These are phyloP conservation scores for Elachura formosa DNA, from an alignment of 2,113 vertebrate species.

Conservation along the genomic window DNA sequence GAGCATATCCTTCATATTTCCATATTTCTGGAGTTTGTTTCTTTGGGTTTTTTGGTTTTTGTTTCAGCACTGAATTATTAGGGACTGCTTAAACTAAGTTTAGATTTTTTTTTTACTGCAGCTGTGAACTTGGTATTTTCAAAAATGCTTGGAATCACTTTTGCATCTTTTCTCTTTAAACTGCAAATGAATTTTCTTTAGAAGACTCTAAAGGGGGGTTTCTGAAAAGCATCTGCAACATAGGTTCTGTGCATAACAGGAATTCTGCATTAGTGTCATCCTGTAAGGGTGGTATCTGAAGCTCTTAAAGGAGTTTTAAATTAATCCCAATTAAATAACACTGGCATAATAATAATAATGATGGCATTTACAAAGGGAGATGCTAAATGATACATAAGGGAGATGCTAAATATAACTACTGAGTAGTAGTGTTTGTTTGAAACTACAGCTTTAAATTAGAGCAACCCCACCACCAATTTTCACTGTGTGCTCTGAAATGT, in stretches of 20 bases:
- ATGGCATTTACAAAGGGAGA: background rate
- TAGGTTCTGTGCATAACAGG: background rate
- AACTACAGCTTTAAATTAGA: background rate
- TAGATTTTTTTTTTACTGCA: background rate
- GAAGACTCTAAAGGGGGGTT: background rate
- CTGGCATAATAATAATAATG: background rate
- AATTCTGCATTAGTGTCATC: background rate
- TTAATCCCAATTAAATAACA: background rate
- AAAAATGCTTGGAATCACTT: background rate
- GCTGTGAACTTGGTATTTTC: background rate
- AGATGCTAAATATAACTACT: conserved; percentile 20
- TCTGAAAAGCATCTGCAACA: background rate
- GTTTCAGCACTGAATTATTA: background rate
- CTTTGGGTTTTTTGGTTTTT: background rate
- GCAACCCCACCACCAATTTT: background rate
- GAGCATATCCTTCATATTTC: background rate
- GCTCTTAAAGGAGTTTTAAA: conserved; percentile 4
- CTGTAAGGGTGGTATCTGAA: background rate
- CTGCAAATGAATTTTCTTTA: background rate
- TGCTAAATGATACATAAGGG: background rate
- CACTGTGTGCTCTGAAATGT: background rate
- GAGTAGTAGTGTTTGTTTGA: conserved; percentile 8
- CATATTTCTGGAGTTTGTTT: background rate
- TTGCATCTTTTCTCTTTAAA: background rate
- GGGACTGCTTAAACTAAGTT: background rate